phyloP scores from a whole-genome alignment of 2,113 vertebrate species.

The Pan paniscus region DNA sequence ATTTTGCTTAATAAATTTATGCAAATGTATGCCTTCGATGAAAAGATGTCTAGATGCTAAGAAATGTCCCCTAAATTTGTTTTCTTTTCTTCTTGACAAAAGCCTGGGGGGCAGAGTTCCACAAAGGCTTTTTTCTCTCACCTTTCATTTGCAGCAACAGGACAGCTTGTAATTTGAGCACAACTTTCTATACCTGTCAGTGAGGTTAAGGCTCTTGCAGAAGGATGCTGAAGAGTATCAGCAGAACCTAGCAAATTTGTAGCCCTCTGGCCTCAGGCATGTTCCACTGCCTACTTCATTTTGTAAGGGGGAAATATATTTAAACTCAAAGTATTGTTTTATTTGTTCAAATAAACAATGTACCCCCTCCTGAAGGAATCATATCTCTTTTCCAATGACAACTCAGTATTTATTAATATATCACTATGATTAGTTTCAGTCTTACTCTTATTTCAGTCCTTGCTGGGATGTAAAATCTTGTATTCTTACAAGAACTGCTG shows the following conservation, averaged over 20 bases:
- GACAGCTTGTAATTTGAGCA: background rate
- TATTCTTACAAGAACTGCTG: background rate
- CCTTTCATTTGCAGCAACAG: background rate
- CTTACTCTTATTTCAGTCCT: background rate
- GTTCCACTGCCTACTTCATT: background rate
- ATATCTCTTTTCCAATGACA: slow-evolving; percentile 25
- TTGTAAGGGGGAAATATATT: background rate
- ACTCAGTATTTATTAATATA: background rate
- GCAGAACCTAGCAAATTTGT: background rate
- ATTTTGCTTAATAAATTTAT: background rate
- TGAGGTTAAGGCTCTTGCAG: background rate
- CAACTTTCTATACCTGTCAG: background rate
- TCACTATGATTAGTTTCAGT: background rate
- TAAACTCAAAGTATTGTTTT: slow-evolving; percentile 27
- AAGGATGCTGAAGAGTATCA: background rate
- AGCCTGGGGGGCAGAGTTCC: background rate
- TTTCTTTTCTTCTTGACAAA: slow-evolving; percentile 3
- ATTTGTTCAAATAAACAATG: background rate
- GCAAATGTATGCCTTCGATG: background rate
- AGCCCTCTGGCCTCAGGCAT: background rate
- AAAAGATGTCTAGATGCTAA: background rate
- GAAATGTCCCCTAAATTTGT: background rate
- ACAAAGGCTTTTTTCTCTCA: background rate
- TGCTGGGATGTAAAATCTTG: background rate
- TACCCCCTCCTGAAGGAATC: background rate